A percentile compares a stretch with the other conserved stretches of the same genome.
These are phyloP conservation scores for Pangasius mekongensis DNA, from an alignment of 2,797 vertebrate genomes.

Conservation along the genomic window DNA sequence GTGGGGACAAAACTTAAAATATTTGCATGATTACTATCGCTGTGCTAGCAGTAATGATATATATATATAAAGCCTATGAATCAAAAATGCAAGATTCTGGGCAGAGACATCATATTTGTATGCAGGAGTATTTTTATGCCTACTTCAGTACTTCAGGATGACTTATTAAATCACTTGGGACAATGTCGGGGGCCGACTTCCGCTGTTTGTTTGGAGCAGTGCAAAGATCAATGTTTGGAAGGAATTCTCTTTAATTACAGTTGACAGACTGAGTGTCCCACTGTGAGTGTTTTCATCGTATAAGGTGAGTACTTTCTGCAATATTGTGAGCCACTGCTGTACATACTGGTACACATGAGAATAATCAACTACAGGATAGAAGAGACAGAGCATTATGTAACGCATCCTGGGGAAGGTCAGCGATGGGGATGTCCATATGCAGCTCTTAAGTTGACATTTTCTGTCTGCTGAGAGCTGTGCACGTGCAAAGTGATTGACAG, in stretches of 20 bases:
- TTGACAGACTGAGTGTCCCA: slow-evolving; percentile 23
- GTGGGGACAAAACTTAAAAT: neutral
- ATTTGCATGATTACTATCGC: neutral
- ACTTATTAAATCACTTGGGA: slow-evolving; percentile 7
- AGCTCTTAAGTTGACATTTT: neutral
- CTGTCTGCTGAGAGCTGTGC: neutral
- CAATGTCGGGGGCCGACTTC: neutral
- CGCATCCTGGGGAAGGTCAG: neutral
- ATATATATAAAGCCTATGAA: neutral
- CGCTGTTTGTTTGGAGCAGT: neutral
- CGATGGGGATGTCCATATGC: neutral
- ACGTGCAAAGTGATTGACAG: neutral
- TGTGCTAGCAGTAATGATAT: neutral
- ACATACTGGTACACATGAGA: neutral
- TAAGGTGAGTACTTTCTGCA: neutral
- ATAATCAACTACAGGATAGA: neutral
- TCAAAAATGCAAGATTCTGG: neutral
- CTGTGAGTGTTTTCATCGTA: slow-evolving; percentile 6
- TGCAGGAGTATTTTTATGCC: slow-evolving; percentile 4
- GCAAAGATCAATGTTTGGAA: slow-evolving; percentile 18
- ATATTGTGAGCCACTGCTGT: neutral
- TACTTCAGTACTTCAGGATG: neutral
- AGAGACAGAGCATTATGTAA: neutral
- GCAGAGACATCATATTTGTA: neutral
- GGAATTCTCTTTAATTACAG: slow-evolving; percentile 12